These are phyloP conservation scores for Hippocampus zosterae DNA, from an alignment of 2,113 vertebrate species.

Conservation along the genomic window DNA sequence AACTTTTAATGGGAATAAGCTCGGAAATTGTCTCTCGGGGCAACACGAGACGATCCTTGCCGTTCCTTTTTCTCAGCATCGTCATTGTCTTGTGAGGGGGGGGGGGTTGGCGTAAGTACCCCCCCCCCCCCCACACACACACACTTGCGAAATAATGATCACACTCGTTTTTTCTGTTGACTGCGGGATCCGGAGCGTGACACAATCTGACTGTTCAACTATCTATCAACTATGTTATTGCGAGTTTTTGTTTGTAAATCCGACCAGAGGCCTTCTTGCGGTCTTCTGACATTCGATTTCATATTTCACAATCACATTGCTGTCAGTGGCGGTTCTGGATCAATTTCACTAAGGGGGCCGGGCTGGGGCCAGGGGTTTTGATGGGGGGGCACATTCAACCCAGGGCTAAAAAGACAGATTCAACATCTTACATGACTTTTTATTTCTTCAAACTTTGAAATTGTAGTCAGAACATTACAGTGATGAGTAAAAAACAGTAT, in stretches of 20 bases:
- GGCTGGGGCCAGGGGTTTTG: no score
- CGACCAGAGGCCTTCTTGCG: background rate
- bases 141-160: slow-evolving; percentile 26
- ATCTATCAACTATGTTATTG: slow-evolving; percentile 1
- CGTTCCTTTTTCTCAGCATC: slow-evolving; percentile 30
- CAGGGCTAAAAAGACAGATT: no score
- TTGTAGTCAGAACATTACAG: no score
- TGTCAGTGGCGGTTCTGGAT: no score
- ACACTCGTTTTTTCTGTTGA: slow-evolving; percentile 19
- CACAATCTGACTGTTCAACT: slow-evolving; percentile 7
- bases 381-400: no score
- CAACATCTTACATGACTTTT: no score
- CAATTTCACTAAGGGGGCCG: no score
- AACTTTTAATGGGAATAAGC: background rate
- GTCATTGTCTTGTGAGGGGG: slow-evolving; percentile 33
- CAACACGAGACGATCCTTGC: slow-evolving; percentile 14
- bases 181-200: slow-evolving; percentile 12
- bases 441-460: no score
- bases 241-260: background rate
- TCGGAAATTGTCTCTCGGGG: background rate
- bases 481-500: no score
- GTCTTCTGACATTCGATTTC: background rate
- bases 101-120: no score
- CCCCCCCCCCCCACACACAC: slow-evolving; percentile 3
- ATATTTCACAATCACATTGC: background rate